Evolutionary conservation across 1,140 invertebrate genomes (phyloP).

Genomic region (Orchesella cincta): DNA sequence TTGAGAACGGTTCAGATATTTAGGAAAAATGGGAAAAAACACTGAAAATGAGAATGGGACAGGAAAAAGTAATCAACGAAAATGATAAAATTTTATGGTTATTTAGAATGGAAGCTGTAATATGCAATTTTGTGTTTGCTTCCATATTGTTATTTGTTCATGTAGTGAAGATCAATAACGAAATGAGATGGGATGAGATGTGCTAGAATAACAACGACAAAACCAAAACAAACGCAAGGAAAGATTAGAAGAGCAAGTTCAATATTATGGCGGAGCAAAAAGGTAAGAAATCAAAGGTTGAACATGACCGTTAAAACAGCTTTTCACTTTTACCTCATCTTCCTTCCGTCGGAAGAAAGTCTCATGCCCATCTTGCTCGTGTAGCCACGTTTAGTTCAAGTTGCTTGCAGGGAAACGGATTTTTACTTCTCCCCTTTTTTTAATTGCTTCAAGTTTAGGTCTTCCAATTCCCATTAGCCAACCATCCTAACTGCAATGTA

Average conservation of each 20-base stretch:
- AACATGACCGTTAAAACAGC: slow-evolving; percentile 10
- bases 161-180: not conserved
- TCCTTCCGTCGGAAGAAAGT: too few species aligned
- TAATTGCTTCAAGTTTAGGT: slow-evolving; percentile 27
- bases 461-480: slow-evolving; percentile 25
- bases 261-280: not conserved
- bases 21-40: not conserved
- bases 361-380: too few species aligned
- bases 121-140: not conserved
- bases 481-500: slow-evolving; percentile 38
- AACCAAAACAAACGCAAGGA: not conserved
- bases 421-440: slow-evolving; percentile 2
- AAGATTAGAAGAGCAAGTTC: not conserved
- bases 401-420: not conserved
- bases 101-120: not conserved
- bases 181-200: too few species aligned
- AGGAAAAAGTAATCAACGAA: slow-evolving; percentile 24
- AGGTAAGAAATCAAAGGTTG: slow-evolving; percentile 14
- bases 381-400: too few species aligned
- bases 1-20: too few species aligned
- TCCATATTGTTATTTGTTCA: not conserved
- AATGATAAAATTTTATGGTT: slow-evolving; percentile 26
- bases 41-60: not conserved
- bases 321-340: slow-evolving; percentile 18
- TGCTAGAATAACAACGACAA: too few species aligned